Base-by-base conservation (phyloP, 2,888 invertebrate genomes). In the Perdita meconis region DNA sequence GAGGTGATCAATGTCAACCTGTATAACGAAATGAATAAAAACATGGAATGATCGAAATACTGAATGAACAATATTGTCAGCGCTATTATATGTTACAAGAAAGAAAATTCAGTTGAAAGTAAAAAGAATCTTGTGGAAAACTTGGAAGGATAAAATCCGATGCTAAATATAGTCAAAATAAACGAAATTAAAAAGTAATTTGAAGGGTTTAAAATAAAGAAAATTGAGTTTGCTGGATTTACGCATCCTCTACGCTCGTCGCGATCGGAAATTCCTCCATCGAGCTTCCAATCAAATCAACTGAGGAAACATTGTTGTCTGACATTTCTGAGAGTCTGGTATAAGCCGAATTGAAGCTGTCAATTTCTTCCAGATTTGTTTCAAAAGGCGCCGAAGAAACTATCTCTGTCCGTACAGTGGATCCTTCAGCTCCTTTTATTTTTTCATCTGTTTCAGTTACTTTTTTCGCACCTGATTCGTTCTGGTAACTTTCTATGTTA, bases 201-300 rank as follows among this genome's bases (percentile, higher is more conserved):
- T 6, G 44, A 38, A 51, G 47, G n/a, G 26, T 24, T 8, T 10
- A 10, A 8, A 12, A 34, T 13, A 0, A 19, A 2, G 10, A n/a
- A 8, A 10, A 42, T 12, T 8, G 1, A 6, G 10, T 10, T 19
- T 40, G 8, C 26, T n/a, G 10, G 30, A 19, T 24, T 59, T 8
- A 10, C 10, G 38, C 13, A 38, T 22, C 10, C 10, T 19, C 30
- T 30, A 4, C 3, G 13, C 24, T 60, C 26, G 69, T 69, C 0
- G 6, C 26, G 12, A 38, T 19, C 12, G 47, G 12, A 5, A 74
- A 74, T 10, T 74, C 73, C 13, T 74, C 73, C 72, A 74, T 71
- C 5, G 57, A 42, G 1, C 47, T 56, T 3, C 12, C 55, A 38
- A 8, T 34, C 2, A 40, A 36, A 42, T 56, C 26, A 1, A 1